These are phyloP conservation scores for Ophion ventricosus DNA, from an alignment of 2,888 invertebrate species.

Conservation along the genomic window DNA sequence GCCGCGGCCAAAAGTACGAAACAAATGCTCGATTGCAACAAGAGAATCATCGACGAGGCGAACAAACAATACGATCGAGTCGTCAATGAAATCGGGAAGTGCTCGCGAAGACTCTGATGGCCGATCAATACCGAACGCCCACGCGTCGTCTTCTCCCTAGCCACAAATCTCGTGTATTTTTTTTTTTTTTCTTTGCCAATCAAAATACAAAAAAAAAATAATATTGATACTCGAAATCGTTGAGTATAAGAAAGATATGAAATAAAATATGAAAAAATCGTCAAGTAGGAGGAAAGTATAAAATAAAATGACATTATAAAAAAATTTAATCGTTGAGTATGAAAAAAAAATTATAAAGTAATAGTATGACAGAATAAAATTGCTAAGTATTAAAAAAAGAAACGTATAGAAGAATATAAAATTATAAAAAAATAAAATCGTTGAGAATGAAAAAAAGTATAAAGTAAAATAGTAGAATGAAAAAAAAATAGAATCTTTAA, in stretches of 20 bases:
- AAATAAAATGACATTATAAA: neutral
- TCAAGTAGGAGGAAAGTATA: too few relatives aligned
- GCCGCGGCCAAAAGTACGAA: constrained; percentile 55
- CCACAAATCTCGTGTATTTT: too few relatives aligned
- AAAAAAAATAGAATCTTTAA: neutral
- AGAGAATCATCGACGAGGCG: constrained; percentile 63
- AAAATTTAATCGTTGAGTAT: neutral
- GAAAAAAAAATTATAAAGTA: neutral
- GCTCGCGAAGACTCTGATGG: constrained; percentile 45
- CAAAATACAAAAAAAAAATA: neutral
- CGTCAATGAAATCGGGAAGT: constrained; percentile 66
- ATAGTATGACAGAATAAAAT: too few relatives aligned
- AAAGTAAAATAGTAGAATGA: too few relatives aligned
- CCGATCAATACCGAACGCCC: neutral
- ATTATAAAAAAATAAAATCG: neutral
- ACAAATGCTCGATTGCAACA: constrained; percentile 66
- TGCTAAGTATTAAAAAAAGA: neutral
- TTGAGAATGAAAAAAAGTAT: neutral
- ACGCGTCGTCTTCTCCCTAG: neutral
- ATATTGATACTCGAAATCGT: neutral
- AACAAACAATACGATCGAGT: constrained; percentile 60
- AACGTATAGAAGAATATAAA: neutral
- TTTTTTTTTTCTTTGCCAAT: too few relatives aligned
- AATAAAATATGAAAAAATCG: too few relatives aligned
- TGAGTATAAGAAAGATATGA: too few relatives aligned